A percentile compares a stretch with the other conserved stretches of the same genome.
phyloP scores from a whole-genome alignment of 64 coral and sea anemone species.

The Montipora cactus region DNA sequence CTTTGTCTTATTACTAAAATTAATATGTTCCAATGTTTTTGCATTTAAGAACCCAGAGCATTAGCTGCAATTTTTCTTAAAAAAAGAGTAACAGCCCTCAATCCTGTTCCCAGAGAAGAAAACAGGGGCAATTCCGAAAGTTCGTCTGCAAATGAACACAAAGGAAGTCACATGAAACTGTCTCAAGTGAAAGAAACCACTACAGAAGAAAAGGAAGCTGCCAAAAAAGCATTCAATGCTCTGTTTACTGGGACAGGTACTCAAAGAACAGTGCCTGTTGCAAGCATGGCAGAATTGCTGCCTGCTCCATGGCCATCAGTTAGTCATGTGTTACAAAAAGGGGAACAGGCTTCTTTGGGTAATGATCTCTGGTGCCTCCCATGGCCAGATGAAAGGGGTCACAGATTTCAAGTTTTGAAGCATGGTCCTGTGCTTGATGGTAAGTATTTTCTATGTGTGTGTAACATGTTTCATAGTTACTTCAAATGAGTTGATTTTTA shows the following conservation, averaged over 20 bases:
- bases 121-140: no score
- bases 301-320: constrained; percentile 67
- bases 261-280: constrained; percentile 10
- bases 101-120: not conserved
- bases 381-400: not conserved
- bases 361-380: constrained; percentile 11
- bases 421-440: not conserved
- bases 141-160: not conserved
- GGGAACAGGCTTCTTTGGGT: not conserved
- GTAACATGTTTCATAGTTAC: no score
- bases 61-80: constrained; percentile 70
- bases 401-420: constrained; percentile 8
- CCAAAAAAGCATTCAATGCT: constrained; percentile 56
- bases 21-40: not conserved
- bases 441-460: not conserved
- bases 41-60: constrained; percentile 37
- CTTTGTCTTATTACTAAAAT: no score
- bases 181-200: not conserved
- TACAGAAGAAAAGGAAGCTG: constrained; percentile 41
- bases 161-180: not conserved
- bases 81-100: not conserved
- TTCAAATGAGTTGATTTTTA: no score
- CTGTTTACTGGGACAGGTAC: constrained; percentile 44
- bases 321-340: constrained; percentile 68
- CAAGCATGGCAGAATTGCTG: not conserved